These are phyloP conservation scores for Ptychadena robeensis DNA, from an alignment of 2,797 vertebrate genomes.

Conservation along the genomic window DNA sequence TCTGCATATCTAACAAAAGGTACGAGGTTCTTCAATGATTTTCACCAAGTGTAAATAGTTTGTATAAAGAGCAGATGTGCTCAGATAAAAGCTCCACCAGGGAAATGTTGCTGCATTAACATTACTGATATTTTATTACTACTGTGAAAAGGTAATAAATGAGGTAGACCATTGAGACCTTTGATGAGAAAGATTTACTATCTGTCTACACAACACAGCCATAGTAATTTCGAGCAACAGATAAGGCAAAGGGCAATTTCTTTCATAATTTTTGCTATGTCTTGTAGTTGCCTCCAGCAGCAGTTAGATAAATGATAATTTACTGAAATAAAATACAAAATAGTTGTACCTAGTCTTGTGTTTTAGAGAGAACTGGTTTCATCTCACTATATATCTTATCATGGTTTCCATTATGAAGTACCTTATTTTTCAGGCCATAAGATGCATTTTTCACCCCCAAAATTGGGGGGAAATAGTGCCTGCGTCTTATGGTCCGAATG, in stretches of 20 bases:
- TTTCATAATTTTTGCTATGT: background rate
- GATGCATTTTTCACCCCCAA: too few species aligned
- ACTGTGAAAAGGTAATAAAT: background rate
- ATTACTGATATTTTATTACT: background rate
- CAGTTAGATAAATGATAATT: too few species aligned
- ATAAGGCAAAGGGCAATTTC: background rate
- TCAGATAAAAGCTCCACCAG: background rate
- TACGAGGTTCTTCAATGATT: background rate
- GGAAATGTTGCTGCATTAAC: background rate
- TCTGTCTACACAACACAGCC: background rate
- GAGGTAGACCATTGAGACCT: background rate
- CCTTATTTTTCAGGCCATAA: too few species aligned
- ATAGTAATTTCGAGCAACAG: background rate
- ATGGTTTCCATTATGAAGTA: too few species aligned
- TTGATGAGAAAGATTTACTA: background rate
- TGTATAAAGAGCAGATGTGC: background rate
- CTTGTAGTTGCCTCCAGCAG: background rate
- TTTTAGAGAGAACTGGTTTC: too few species aligned
- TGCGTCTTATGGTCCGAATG: too few species aligned
- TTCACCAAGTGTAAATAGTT: background rate
- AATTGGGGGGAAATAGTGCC: too few species aligned
- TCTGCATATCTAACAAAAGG: conserved; percentile 19
- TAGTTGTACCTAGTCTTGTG: too few species aligned
- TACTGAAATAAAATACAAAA: too few species aligned
- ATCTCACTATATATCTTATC: too few species aligned